Evolutionary conservation across 2,888 invertebrate species (phyloP), one percentile per base, ranked within the genome.

Genomic region (Synergus laeviventris): DNA sequence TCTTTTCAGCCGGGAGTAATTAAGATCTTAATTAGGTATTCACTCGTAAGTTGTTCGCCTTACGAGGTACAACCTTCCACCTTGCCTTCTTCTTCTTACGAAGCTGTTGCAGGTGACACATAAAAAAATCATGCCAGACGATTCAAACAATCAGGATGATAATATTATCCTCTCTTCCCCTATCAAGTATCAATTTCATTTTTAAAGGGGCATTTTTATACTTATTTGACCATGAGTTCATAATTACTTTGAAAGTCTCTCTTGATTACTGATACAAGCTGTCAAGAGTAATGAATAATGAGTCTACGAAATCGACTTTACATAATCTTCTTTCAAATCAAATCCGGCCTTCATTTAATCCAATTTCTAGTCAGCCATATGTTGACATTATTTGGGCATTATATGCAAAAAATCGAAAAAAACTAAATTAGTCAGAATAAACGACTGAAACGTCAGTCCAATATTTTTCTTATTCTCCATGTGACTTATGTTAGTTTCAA

Each of bases 21-120:
- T 88, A 88, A 88, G 87, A 86, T 87, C 88, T 88, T 88, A 88
- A 88, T 88, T 88, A 88, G 87, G 87, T 86, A 88, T 88, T 88
- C 88, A 88, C 84, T 83, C 74, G 81, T 77, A 79, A 80, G 79
- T 79, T 77, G 77, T 78, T 75, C 56, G 42, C 59, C 59, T 54
- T 59, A 79, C 79, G 74, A 77, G 66, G 76, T 76, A 81, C 81
- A 79, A 83, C 79, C 78, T 80, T 74, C 81, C 76, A 74, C 79
- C 81, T 76, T 82, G 81, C 77, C 81, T 79, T 80, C 76, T 78
- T 73, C 70, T 39, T 73, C 24, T 76, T 60, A 14, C 38, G 12
- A 60, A 42, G 74, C 45, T 76, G 24, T 73, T 70, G 24, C 12
- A 54, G 16, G 49, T 36, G 70, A 70, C 70, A 49, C 11, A 16